phyloP scores from a whole-genome alignment of 2,888 invertebrate genomes.

The Acleris literana region DNA sequence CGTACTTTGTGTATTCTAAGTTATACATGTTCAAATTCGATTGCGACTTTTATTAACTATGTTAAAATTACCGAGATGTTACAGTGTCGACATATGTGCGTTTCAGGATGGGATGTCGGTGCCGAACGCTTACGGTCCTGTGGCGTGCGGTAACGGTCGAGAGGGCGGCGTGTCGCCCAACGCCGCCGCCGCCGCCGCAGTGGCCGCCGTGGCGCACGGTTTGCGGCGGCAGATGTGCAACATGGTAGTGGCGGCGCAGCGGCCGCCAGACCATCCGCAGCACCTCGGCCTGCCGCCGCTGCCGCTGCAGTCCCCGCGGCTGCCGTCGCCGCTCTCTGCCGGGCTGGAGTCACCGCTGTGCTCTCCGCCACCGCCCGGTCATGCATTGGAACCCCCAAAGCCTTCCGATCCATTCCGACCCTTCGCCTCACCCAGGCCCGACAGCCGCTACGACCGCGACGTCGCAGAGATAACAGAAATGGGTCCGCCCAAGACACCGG shows the following conservation, averaged over 20 bases:
- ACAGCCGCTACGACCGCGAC: slow-evolving; percentile 87
- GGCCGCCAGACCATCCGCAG: slow-evolving; percentile 73
- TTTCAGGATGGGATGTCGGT: slow-evolving; percentile 86
- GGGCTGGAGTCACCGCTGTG: slow-evolving; percentile 85
- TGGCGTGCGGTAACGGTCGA: slow-evolving; percentile 82
- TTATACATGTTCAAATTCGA: neutral
- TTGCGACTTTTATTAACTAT: slow-evolving; percentile 16
- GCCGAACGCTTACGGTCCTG: slow-evolving; percentile 82
- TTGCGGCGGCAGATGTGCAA: slow-evolving; percentile 94
- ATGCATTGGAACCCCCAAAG: slow-evolving; percentile 85
- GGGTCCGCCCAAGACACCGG: slow-evolving; percentile 74
- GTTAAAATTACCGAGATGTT: slow-evolving; percentile 32
- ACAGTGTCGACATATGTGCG: slow-evolving; percentile 47
- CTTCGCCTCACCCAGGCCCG: slow-evolving; percentile 83
- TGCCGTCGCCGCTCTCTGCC: slow-evolving; percentile 81
- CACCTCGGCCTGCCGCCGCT: slow-evolving; percentile 76
- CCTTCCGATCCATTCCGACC: slow-evolving; percentile 81
- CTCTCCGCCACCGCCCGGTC: slow-evolving; percentile 86
- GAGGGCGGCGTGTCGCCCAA: slow-evolving; percentile 82
- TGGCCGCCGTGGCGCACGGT: slow-evolving; percentile 93
- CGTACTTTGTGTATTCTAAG: slow-evolving; percentile 9
- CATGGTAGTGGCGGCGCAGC: slow-evolving; percentile 86
- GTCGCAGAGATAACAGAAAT: slow-evolving; percentile 72
- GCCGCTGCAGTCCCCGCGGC: slow-evolving; percentile 73
- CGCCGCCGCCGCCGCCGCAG: slow-evolving; percentile 92